A percentile compares a stretch with the other conserved stretches of the same genome.
Conservation (phyloP, 2,797 vertebrate species). For the Amblyraja radiata region DNA sequence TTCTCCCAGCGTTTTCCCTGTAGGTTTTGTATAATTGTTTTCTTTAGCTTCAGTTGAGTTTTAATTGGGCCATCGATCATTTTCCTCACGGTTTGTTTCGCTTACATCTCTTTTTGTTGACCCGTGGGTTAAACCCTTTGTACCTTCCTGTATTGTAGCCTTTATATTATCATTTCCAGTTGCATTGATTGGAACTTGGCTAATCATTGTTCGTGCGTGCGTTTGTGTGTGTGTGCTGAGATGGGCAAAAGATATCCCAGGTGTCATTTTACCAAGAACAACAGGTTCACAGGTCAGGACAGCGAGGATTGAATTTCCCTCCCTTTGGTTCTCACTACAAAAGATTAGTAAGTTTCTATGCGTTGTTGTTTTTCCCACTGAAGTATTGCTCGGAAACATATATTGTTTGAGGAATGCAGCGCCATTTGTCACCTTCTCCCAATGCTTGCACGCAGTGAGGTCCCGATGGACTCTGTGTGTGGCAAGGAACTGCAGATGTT, state of each 20-base stretch:
- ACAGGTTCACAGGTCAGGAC: background rate
- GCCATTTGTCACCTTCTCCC: background rate
- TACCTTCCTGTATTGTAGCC: background rate
- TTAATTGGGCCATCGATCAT: background rate
- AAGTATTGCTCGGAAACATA: background rate
- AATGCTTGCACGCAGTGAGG: too few species aligned
- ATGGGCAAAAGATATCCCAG: background rate
- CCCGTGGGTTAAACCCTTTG: background rate
- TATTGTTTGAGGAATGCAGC: background rate
- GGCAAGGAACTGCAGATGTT: too few species aligned
- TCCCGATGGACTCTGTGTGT: too few species aligned
- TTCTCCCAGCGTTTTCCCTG: background rate
- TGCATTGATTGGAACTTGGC: background rate
- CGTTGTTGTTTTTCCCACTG: background rate
- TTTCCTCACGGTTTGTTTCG: background rate
- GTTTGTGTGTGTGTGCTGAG: background rate
- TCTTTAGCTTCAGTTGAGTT: background rate
- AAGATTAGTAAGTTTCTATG: background rate
- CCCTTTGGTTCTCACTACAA: too few species aligned
- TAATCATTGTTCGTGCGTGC: background rate
- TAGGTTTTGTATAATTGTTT: background rate
- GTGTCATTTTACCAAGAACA: background rate
- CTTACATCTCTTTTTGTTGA: background rate
- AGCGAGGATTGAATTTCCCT: background rate
- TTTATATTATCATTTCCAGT: background rate